A percentile compares a stretch with the other conserved stretches of the same genome.
phyloP scores from a whole-genome alignment of 2,797 vertebrate genomes.

The Intellagama lesueurii region DNA sequence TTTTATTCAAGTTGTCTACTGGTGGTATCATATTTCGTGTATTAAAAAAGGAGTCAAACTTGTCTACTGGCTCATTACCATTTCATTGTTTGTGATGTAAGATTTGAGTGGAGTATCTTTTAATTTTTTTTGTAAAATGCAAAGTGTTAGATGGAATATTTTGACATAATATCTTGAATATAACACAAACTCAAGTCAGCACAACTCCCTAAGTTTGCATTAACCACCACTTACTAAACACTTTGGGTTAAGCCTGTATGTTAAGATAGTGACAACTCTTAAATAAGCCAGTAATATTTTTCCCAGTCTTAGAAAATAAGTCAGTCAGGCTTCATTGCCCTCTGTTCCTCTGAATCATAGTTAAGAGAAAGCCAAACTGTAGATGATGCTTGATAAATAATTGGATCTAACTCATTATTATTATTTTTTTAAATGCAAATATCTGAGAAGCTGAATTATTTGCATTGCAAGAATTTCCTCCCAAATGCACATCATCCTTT shows the following conservation, averaged over 20 bases:
- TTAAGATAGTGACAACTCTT: neutral
- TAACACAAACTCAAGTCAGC: neutral
- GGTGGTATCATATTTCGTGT: slow-evolving; percentile 47
- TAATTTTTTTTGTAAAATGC: neutral
- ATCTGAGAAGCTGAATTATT: neutral
- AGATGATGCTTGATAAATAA: neutral
- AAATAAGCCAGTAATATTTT: neutral
- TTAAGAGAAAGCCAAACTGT: neutral
- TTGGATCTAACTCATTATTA: neutral
- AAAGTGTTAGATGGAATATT: neutral
- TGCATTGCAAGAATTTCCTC: neutral
- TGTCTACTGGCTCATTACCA: neutral
- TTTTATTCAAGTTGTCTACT: slow-evolving; percentile 35
- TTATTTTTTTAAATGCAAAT: neutral
- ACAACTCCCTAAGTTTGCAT: neutral
- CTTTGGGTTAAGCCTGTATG: neutral
- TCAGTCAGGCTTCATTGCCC: neutral
- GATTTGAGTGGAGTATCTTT: neutral
- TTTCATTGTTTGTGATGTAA: slow-evolving; percentile 2
- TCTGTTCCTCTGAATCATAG: neutral
- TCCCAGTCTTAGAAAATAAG: neutral
- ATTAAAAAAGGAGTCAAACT: slow-evolving; percentile 69
- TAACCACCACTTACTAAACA: neutral
- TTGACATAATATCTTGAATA: neutral
- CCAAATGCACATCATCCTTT: neutral